Percentiles rank a stretch among this genome's conserved stretches.
These are phyloP conservation scores for Rhipidura dahli DNA, from an alignment of 2,113 vertebrate species.

Conservation along the genomic window DNA sequence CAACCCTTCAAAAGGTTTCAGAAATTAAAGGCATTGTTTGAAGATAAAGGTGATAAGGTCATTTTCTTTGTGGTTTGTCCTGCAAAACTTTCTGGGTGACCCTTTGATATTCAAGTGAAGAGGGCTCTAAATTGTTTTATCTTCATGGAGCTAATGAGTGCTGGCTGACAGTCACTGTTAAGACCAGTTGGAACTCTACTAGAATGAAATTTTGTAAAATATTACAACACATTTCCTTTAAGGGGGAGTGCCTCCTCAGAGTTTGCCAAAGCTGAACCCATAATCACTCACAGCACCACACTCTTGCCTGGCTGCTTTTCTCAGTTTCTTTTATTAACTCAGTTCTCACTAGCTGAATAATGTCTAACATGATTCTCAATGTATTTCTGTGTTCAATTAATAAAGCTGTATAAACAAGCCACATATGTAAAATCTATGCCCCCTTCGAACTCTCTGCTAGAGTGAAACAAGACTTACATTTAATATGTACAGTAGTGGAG, in stretches of 20 bases:
- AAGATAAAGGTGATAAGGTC: conserved; percentile 55
- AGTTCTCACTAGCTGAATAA: background rate
- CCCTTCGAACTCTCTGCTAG: background rate
- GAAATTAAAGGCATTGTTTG: conserved; percentile 62
- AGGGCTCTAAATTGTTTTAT: conserved; percentile 31
- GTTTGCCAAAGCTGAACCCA: background rate
- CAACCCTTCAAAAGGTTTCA: conserved; percentile 59
- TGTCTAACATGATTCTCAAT: background rate
- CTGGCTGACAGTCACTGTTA: background rate
- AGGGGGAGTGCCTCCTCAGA: background rate
- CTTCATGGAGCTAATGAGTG: conserved; percentile 18
- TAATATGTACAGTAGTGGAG: background rate
- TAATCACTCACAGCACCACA: background rate
- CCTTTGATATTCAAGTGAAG: conserved; percentile 62
- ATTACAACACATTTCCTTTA: background rate
- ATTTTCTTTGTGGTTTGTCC: conserved; percentile 40
- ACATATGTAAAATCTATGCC: conserved; percentile 10
- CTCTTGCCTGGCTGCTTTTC: background rate
- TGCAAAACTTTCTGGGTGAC: conserved; percentile 44
- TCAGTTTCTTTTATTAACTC: background rate
- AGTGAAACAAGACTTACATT: background rate
- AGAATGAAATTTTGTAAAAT: background rate
- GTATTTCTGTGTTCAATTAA: background rate
- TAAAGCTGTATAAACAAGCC: background rate
- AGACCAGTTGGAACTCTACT: background rate